Percentiles rank a stretch among this genome's conserved stretches.
phyloP scores from a whole-genome alignment of 1,140 invertebrate genomes.

The Galleria mellonella region DNA sequence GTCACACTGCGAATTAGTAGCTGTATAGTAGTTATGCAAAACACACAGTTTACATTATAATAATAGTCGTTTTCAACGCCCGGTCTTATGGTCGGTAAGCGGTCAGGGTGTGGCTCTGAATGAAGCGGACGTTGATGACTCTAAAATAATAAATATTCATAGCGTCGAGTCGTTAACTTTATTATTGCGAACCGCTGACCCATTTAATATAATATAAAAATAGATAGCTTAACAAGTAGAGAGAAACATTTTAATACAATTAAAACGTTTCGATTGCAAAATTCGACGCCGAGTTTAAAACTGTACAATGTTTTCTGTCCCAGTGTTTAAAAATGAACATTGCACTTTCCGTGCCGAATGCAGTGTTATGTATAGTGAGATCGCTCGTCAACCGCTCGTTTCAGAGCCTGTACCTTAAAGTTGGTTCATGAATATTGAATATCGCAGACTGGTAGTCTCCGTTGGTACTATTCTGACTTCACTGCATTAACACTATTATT shows the following conservation, averaged over 20 bases:
- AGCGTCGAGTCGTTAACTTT: background rate
- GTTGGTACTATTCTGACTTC: slow-evolving; percentile 10
- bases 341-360: background rate
- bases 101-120: slow-evolving; percentile 14
- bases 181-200: background rate
- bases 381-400: slow-evolving; percentile 7
- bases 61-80: slow-evolving; percentile 31
- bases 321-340: background rate
- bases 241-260: no score
- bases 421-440: slow-evolving; percentile 53
- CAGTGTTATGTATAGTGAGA: background rate
- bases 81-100: slow-evolving; percentile 23
- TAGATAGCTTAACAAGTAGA: background rate
- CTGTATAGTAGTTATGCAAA: background rate
- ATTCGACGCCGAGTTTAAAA: no score
- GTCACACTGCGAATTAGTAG: no score
- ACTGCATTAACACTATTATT: slow-evolving; percentile 31
- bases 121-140: slow-evolving; percentile 1
- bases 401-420: slow-evolving; percentile 17
- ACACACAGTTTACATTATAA: slow-evolving; percentile 25
- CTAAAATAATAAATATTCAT: background rate
- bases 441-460: slow-evolving; percentile 5
- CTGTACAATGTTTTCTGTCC: background rate
- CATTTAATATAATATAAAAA: background rate
- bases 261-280: no score